Evolutionary conservation across 2,113 vertebrate species (phyloP).

Genomic region (Hystrix brachyura): DNA sequence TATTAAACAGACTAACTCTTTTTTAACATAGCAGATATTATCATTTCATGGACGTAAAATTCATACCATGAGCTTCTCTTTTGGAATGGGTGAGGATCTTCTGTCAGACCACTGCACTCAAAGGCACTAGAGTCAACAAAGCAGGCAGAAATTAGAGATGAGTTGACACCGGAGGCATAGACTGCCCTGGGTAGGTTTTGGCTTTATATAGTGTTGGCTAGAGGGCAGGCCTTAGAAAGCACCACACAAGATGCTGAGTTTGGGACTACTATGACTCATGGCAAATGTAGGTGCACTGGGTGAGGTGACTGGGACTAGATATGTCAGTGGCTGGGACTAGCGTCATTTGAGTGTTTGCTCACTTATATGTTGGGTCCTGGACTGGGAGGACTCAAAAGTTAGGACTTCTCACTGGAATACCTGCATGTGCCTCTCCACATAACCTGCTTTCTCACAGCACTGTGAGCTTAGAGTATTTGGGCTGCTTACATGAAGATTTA

Average conservation of each 20-base stretch:
- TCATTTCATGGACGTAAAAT: constrained; percentile 15
- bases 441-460: not conserved
- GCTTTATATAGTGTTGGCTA: not conserved
- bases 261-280: not conserved
- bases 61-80: not conserved
- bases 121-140: not conserved
- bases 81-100: not conserved
- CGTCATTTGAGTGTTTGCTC: not conserved
- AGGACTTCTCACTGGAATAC: not conserved
- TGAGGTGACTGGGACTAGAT: not conserved
- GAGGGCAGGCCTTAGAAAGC: not conserved
- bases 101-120: not conserved
- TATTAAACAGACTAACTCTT: not conserved
- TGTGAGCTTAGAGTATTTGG: not conserved
- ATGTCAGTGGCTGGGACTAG: not conserved
- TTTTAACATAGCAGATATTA: not conserved
- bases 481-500: not conserved
- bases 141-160: not conserved
- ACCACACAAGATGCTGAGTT: not conserved
- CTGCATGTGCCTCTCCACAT: not conserved
- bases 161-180: not conserved
- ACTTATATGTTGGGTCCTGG: not conserved
- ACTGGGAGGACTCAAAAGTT: not conserved
- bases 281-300: not conserved
- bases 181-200: not conserved